Evolutionary conservation across 2,797 vertebrate genomes (phyloP).

Genomic region (Leptoclinus maculatus): DNA sequence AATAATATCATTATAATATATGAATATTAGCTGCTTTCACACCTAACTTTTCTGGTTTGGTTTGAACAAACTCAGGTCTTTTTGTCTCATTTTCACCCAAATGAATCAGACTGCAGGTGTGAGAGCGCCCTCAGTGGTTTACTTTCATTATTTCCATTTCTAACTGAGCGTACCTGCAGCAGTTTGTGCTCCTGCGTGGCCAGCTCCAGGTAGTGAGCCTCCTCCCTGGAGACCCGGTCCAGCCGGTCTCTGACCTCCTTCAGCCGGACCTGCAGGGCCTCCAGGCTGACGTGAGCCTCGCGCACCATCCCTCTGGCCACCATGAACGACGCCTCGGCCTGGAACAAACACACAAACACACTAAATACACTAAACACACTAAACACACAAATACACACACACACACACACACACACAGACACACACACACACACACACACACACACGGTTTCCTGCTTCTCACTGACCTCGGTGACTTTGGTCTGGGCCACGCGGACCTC

Average conservation of each 20-base stretch:
- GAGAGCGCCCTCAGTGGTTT: no score
- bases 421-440: not conserved
- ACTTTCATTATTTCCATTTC: no score
- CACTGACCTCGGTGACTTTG: conserved; percentile 92
- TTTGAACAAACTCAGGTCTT: no score
- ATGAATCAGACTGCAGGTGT: no score
- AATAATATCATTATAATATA: no score
- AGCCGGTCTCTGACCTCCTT: conserved; percentile 95
- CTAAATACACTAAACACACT: not conserved
- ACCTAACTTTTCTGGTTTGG: no score
- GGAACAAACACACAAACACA: conserved; percentile 17
- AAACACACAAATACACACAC: not conserved
- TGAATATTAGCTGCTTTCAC: no score
- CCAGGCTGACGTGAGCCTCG: conserved; percentile 89
- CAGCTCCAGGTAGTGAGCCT: conserved; percentile 94
- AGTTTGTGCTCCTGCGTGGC: conserved; percentile 95
- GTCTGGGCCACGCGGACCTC: conserved; percentile 94
- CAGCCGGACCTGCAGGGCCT: conserved; percentile 88
- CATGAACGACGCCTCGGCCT: conserved; percentile 97
- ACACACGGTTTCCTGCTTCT: not conserved
- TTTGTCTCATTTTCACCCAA: no score
- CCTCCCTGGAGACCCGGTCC: conserved; percentile 94
- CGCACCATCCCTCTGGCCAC: conserved; percentile 94
- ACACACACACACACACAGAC: not conserved
- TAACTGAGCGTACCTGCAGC: conserved; percentile 86